These are phyloP conservation scores for Pyrocephalus nanus DNA, from an alignment of 2,797 vertebrate genomes.

Conservation along the genomic window DNA sequence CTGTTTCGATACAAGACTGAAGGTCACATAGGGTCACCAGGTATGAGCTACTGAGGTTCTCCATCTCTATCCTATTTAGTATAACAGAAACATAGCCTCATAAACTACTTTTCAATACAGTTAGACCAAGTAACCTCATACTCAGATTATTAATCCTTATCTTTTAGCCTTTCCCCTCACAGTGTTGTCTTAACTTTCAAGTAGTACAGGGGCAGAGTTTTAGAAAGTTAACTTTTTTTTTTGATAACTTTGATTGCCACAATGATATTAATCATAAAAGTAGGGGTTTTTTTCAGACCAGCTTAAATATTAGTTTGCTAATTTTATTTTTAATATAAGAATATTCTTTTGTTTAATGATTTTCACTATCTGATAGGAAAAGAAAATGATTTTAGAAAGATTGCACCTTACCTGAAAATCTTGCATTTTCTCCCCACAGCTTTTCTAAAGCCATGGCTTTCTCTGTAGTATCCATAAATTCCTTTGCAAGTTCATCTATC, in stretches of 20 bases:
- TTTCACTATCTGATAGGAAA: not conserved
- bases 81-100: not conserved
- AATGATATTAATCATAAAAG: not conserved
- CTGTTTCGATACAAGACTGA: not conserved
- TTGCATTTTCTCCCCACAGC: constrained; percentile 48
- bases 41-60: not conserved
- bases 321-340: not conserved
- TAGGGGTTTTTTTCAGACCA: not conserved
- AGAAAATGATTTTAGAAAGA: not conserved
- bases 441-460: constrained; percentile 61
- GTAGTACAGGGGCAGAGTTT: not conserved
- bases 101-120: not conserved
- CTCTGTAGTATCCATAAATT: constrained; percentile 43
- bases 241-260: not conserved
- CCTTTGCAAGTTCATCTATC: constrained; percentile 61
- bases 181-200: not conserved
- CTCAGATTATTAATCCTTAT: not conserved
- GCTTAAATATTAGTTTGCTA: not conserved
- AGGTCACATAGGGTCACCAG: not conserved
- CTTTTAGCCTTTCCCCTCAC: not conserved
- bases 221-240: not conserved
- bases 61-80: not conserved
- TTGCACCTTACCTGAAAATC: constrained; percentile 40
- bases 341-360: not conserved
- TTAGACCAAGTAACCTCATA: not conserved